These are phyloP conservation scores for Nomada fucata DNA, from an alignment of 2,888 invertebrate genomes.

Conservation along the genomic window DNA sequence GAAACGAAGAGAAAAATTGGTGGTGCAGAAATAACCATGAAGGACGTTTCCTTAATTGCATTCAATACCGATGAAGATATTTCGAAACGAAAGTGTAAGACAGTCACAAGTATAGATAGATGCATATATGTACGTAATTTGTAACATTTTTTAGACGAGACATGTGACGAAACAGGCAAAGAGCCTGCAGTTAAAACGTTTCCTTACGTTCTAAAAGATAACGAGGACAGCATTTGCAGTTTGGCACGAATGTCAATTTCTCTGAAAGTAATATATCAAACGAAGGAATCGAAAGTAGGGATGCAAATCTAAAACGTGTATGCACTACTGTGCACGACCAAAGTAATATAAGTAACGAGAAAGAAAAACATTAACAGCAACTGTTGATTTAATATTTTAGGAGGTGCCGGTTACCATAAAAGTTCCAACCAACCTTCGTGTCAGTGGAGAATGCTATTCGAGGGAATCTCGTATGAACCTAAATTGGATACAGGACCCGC, in stretches of 20 bases:
- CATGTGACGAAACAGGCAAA: fast-evolving
- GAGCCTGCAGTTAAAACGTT: not conserved
- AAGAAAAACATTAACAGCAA: not conserved
- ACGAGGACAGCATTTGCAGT: fast-evolving
- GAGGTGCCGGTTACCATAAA: not conserved
- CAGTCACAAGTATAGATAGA: not conserved
- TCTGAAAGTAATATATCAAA: conserved; percentile 4
- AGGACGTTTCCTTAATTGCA: conserved; percentile 67
- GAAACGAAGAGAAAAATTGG: fast-evolving
- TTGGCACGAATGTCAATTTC: conserved; percentile 1
- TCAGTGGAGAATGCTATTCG: not conserved
- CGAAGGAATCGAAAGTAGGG: not conserved
- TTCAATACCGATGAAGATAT: conserved; percentile 62
- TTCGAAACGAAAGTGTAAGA: conserved; percentile 16
- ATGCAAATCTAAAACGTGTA: not conserved
- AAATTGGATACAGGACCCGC: not conserved
- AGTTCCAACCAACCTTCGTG: not conserved
- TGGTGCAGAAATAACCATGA: conserved; percentile 47
- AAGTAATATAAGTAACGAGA: not conserved
- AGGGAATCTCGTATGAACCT: fast-evolving
- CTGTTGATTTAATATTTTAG: not conserved
- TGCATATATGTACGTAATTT: not conserved
- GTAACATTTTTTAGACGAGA: not conserved
- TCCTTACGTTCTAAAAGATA: not conserved
- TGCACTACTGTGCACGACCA: too few species aligned